Conservation (phyloP, 2,113 vertebrate species). For the Lipotes vexillifer region DNA sequence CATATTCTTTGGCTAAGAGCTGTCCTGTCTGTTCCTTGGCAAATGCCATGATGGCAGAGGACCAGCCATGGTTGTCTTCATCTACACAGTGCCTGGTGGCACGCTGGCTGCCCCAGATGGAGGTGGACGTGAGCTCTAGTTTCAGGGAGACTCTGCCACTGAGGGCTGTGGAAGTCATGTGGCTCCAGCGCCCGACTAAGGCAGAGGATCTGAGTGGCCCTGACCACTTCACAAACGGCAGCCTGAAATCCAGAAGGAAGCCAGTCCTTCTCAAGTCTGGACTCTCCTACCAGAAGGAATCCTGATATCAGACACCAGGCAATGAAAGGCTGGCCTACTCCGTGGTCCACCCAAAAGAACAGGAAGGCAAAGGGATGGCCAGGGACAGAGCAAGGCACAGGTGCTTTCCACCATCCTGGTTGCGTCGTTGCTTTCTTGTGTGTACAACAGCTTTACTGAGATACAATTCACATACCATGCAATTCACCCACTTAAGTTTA, state of each 20-base stretch:
- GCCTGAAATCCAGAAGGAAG: background rate
- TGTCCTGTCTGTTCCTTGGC: background rate
- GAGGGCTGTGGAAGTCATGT: background rate
- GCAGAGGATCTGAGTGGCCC: background rate
- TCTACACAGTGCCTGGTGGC: background rate
- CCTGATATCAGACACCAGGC: background rate
- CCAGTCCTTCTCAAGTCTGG: background rate
- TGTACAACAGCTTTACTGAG: background rate
- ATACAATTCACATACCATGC: background rate
- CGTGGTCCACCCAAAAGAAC: background rate
- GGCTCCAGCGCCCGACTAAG: rapidly evolving
- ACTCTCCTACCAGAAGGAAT: background rate
- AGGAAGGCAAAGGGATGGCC: background rate
- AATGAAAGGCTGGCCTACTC: background rate
- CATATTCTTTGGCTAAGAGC: background rate
- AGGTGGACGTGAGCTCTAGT: background rate
- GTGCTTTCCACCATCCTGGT: background rate
- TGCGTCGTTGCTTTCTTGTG: background rate
- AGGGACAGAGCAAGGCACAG: too few relatives aligned
- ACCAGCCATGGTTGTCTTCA: background rate
- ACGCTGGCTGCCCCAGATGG: rapidly evolving
- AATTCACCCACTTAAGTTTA: background rate
- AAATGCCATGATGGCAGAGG: background rate
- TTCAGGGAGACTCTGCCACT: background rate
- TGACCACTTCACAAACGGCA: background rate